Percentiles rank a stretch among this genome's conserved stretches.
Conservation (phyloP, 2,797 vertebrate species). For the Enteromius radiatus region DNA sequence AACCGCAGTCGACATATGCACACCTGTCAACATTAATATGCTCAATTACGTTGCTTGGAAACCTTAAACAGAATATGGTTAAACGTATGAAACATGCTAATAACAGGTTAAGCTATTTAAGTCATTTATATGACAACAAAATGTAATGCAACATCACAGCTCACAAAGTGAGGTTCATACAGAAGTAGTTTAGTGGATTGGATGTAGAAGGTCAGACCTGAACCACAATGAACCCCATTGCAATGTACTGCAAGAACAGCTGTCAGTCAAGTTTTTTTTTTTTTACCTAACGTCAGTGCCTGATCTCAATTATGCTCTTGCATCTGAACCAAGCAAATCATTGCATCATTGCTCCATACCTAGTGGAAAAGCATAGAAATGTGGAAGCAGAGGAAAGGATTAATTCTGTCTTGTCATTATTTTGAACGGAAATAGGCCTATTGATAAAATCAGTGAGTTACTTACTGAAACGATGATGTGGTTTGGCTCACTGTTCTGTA, state of each 20-base stretch:
- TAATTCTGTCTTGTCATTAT: background rate
- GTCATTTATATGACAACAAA: background rate
- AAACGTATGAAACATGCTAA: background rate
- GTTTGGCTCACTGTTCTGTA: background rate
- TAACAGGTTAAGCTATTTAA: background rate
- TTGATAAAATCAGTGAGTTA: background rate
- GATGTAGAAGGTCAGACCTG: background rate
- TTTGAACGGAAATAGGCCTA: background rate
- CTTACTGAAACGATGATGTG: background rate
- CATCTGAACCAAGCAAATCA: background rate
- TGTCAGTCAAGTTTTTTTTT: background rate
- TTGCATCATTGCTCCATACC: background rate
- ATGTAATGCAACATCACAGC: background rate
- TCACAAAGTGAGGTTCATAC: background rate
- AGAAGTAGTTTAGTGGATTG: background rate
- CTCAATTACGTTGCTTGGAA: background rate
- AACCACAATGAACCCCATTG: background rate
- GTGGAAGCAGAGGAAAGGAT: background rate
- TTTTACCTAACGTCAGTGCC: background rate
- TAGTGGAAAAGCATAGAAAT: background rate
- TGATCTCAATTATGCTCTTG: background rate
- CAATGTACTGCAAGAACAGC: background rate
- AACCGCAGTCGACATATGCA: background rate
- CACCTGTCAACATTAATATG: background rate
- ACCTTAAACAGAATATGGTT: background rate